Base-by-base conservation (phyloP, 2,888 invertebrate species). In the Phortica magna region DNA sequence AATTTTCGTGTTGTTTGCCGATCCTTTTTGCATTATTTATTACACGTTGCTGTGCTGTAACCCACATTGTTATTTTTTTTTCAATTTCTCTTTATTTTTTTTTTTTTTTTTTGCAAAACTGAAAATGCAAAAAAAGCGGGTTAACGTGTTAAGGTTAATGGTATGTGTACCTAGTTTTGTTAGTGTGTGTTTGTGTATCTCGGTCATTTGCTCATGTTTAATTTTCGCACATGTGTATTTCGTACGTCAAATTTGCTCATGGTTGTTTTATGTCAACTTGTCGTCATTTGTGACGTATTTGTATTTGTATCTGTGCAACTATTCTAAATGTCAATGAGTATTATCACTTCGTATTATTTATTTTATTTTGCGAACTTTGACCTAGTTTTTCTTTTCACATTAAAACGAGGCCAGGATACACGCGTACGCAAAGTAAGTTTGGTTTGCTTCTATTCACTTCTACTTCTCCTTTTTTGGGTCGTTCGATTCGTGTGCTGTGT, bases 41-140 rank as follows among this genome's bases (percentile, higher is more conserved):
- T 43, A 79, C 31, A 31, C 31, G 43, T 76, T 59, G 77, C 64
- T 79, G 77, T 75, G 70, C 76, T 77, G 74, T 84, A 87, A 79
- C 87, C 84, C 71, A 84, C 67, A n/a, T n/a, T n/a, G n/a, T 81
- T 84, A 76, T 75, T 70, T 57, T 19, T 7, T 67, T 55, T 67
- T 41, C 19, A 22, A n/a, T n/a, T n/a, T n/a, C n/a, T n/a, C n/a
- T n/a, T n/a, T n/a, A n/a, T n/a, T n/a, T 6, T 31, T 73, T 41
- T 41, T 19, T 73, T 53, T 74, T 68, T 39, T 74, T 55, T 55
- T 55, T 55, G n/a, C 55, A 6, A 14, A 9, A 55, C 10, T 7
- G 3, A 59, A 59, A 59, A 6, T 7, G 19, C n/a, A 61, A 61
- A 12, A 12, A 65, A 78, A 76, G 55, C 73, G 22, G 76, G 78